phyloP scores from a whole-genome alignment of 1,140 invertebrate species.

The Psilanteris sp. region DNA sequence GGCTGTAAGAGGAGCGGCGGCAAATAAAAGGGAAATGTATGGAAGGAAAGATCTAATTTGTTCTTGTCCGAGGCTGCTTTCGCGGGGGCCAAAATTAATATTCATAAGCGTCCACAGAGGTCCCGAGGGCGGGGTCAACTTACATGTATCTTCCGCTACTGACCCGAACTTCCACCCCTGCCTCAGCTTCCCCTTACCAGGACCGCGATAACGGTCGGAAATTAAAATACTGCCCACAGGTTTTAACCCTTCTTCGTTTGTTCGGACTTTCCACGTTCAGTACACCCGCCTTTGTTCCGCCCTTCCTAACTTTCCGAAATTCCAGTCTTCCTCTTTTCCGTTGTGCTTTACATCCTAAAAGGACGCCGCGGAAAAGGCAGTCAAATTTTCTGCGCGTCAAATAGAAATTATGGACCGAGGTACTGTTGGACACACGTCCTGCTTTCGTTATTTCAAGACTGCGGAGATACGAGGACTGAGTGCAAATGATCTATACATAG shows the following conservation, averaged over 20 bases:
- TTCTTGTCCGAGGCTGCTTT: conserved; percentile 78
- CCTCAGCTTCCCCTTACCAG: conserved; percentile 54
- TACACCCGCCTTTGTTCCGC: conserved; percentile 60
- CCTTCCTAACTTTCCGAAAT: conserved; percentile 63
- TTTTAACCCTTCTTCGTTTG: conserved; percentile 67
- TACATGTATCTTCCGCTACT: conserved; percentile 80
- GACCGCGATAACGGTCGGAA: conserved; percentile 76
- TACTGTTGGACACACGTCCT: conserved; percentile 32
- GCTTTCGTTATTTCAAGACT: conserved; percentile 52
- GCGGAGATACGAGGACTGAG: conserved; percentile 13
- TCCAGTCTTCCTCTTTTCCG: conserved; percentile 53
- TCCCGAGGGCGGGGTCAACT: conserved; percentile 80
- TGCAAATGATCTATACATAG: conserved; percentile 44
- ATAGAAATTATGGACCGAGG: conserved; percentile 52
- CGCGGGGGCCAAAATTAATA: conserved; percentile 78
- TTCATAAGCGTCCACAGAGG: conserved; percentile 80
- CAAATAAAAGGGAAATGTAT: conserved; percentile 80
- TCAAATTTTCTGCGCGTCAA: conserved; percentile 60
- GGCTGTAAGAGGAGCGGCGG: conserved; percentile 50
- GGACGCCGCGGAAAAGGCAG: conserved; percentile 50
- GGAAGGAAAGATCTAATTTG: conserved; percentile 81
- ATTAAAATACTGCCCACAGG: conserved; percentile 79
- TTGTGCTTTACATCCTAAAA: conserved; percentile 54
- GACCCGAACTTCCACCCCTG: conserved; percentile 73
- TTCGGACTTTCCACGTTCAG: conserved; percentile 50